Conservation (phyloP, 2,797 vertebrate genomes). For the Coreius guichenoti region DNA sequence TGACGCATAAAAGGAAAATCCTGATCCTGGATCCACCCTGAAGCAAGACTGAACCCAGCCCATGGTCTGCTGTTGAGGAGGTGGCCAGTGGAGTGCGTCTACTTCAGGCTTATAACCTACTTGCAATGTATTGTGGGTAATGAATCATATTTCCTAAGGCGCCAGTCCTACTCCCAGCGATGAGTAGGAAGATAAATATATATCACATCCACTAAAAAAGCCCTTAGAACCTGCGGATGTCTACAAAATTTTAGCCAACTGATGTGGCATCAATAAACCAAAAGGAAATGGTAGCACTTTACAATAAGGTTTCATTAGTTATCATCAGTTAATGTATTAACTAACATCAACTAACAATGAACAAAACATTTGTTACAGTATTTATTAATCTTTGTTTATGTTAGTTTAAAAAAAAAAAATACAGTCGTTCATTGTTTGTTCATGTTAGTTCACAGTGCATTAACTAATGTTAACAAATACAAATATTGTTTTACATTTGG, state of each 20-base stretch:
- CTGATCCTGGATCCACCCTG: constrained; percentile 26
- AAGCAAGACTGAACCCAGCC: constrained; percentile 5
- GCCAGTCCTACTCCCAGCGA: neutral
- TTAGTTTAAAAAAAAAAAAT: too few relatives aligned
- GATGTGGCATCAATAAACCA: neutral
- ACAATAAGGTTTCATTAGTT: too few relatives aligned
- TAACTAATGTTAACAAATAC: too few relatives aligned
- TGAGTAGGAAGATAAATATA: constrained; percentile 2
- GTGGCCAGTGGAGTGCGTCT: neutral
- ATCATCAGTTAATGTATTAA: too few relatives aligned
- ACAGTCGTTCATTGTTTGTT: too few relatives aligned
- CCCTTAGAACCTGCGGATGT: neutral
- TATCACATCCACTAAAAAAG: neutral
- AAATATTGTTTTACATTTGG: neutral
- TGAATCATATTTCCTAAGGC: constrained; percentile 32
- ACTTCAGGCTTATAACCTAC: constrained; percentile 19
- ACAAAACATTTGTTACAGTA: too few relatives aligned
- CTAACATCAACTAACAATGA: too few relatives aligned
- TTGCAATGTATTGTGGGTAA: constrained; percentile 27
- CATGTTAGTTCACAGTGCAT: too few relatives aligned
- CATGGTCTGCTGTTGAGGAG: neutral
- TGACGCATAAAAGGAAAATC: constrained; percentile 16
- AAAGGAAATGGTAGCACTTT: neutral
- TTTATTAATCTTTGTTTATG: too few relatives aligned
- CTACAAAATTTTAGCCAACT: neutral